A percentile compares a stretch with the other conserved stretches of the same genome.
These are phyloP conservation scores for Dinomys branickii DNA, from an alignment of 2,113 vertebrate genomes.

Conservation along the genomic window DNA sequence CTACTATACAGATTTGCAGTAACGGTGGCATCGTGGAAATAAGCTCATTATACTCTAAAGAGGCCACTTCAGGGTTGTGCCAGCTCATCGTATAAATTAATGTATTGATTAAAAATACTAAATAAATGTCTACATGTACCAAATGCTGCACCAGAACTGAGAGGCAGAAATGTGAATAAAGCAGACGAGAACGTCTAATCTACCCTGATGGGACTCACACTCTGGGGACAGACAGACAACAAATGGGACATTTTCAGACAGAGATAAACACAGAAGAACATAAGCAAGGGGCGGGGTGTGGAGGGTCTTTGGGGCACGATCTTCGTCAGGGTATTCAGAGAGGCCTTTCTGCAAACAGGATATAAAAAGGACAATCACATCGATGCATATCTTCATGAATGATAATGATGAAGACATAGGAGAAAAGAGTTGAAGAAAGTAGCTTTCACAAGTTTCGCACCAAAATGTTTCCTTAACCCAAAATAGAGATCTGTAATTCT, in stretches of 20 bases:
- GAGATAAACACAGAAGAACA: neutral
- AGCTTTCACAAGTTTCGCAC: neutral
- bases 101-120: neutral
- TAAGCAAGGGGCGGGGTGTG: neutral
- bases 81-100: neutral
- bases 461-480: neutral
- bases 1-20: neutral
- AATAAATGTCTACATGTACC: neutral
- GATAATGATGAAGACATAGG: neutral
- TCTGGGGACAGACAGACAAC: neutral
- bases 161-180: neutral
- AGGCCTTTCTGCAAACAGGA: neutral
- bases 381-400: neutral
- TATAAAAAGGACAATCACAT: neutral
- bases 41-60: neutral
- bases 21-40: neutral
- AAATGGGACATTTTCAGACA: neutral
- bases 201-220: neutral
- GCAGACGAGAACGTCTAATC: neutral
- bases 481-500: neutral
- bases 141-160: neutral
- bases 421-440: neutral
- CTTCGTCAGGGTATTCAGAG: neutral
- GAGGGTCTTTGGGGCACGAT: neutral
- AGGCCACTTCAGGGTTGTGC: neutral